Evolutionary conservation across 1,140 invertebrate species (phyloP), one percentile per base, ranked within the genome.

Genomic region (Meteorus sp.): DNA sequence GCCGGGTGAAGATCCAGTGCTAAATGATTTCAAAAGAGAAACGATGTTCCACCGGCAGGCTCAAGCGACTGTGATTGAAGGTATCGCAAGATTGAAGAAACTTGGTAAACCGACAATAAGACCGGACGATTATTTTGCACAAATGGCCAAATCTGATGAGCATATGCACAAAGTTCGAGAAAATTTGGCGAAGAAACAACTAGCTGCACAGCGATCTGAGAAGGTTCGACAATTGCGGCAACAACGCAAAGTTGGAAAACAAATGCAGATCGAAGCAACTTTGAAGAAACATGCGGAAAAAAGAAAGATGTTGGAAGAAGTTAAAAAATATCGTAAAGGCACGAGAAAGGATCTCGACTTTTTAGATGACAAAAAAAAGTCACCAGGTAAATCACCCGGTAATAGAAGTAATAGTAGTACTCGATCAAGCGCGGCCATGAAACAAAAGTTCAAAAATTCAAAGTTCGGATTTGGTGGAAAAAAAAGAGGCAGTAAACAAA

Each of bases 121-220:
- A 56, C 97, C 97, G 0, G 89, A 94, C 25, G 97, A 99, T 80
- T 99, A 97, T 80, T 99, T 97, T 82, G 97, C 97, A 0, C 92
- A 99, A 84, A 99, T 99, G 97, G 94, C 94, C 1, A 99, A 99
- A 76, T 85, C 92, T 45, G 97, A 99, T 81, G 85, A 87, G 35
- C 97, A 99, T 64, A 99, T 99, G 97, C 93, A 97, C 71, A 98
- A 96, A 78, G 88, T 98, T 0, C 85, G 94, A 45, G 83, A 90
- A 70, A 89, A 89, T 69, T 73, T 98, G 1, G 83, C 94, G 75
- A 86, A 90, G 41, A 94, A 95, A 73, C 90, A 98, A 71, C 83
- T 86, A 7, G 85, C 87, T 7, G 86, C 91, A 47, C 91, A 96
- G 62, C 85, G 89, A 65, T 89, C 89, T 1, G 95, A 98, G 75